These are phyloP conservation scores for Condylura cristata DNA, from an alignment of 2,113 vertebrate species.

Conservation along the genomic window DNA sequence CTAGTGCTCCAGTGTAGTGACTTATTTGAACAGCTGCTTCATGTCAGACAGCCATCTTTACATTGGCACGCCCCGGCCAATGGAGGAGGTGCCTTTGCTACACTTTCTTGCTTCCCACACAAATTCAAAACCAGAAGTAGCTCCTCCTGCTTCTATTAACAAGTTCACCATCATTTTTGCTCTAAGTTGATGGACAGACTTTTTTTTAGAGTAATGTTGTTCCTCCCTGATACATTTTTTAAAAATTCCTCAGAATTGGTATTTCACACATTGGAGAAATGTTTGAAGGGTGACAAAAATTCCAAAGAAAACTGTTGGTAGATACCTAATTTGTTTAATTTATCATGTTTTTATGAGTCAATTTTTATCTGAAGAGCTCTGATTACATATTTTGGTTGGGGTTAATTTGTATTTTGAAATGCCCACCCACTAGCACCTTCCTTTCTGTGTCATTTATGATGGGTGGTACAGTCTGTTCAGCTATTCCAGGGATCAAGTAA, in stretches of 20 bases:
- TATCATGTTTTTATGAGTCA: constrained; percentile 18
- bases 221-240: neutral
- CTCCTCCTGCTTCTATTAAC: neutral
- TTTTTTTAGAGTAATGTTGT: neutral
- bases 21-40: neutral
- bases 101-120: neutral
- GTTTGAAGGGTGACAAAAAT: constrained; percentile 23
- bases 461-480: neutral
- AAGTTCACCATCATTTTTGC: neutral
- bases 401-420: constrained; percentile 28
- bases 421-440: neutral
- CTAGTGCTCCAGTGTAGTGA: neutral
- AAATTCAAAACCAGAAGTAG: neutral
- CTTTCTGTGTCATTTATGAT: neutral
- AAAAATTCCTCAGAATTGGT: neutral
- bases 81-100: accelerated
- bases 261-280: constrained; percentile 40
- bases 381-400: neutral
- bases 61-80: neutral
- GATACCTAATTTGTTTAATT: neutral
- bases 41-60: neutral
- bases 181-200: neutral
- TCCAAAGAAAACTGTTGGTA: neutral
- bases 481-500: neutral
- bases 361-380: constrained; percentile 13